Evolutionary conservation across 2,888 invertebrate genomes (phyloP).

Genomic region (Bimastos eiseni): DNA sequence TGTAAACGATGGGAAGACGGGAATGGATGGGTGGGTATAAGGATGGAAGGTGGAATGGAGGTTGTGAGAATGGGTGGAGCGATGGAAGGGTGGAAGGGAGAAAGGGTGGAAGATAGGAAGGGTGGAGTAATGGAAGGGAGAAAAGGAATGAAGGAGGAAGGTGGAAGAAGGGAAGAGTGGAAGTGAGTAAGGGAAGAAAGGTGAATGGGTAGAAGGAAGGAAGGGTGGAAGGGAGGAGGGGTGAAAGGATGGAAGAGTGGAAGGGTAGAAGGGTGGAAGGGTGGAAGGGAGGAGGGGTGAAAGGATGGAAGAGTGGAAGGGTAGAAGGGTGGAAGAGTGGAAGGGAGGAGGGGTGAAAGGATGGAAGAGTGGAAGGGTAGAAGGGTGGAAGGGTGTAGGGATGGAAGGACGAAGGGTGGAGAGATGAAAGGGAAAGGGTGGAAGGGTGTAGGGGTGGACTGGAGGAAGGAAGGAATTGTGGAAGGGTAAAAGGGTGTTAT

Average conservation of each 20-base stretch:
- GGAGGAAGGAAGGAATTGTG: too few relatives aligned
- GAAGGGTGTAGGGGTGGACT: too few relatives aligned
- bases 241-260: not conserved
- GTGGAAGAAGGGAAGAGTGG: too few relatives aligned
- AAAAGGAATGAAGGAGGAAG: not conserved
- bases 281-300: not conserved
- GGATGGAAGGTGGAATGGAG: not conserved
- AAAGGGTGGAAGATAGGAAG: not conserved
- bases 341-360: too few relatives aligned
- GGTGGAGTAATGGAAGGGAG: not conserved
- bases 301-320: not conserved
- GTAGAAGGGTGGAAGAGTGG: not conserved
- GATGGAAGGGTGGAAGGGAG: not conserved
- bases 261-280: not conserved
- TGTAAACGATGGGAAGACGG: not conserved
- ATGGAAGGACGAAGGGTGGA: too few relatives aligned
- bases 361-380: too few relatives aligned
- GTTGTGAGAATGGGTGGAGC: too few relatives aligned
- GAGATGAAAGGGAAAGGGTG: too few relatives aligned
- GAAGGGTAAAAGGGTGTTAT: too few relatives aligned
- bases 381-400: too few relatives aligned
- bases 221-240: not conserved
- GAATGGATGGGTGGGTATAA: not conserved
- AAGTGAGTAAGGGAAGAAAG: too few relatives aligned
- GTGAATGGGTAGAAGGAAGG: not conserved